phyloP scores from a whole-genome alignment of 2,797 vertebrate genomes.

The Scolopax bukidnonensis region DNA sequence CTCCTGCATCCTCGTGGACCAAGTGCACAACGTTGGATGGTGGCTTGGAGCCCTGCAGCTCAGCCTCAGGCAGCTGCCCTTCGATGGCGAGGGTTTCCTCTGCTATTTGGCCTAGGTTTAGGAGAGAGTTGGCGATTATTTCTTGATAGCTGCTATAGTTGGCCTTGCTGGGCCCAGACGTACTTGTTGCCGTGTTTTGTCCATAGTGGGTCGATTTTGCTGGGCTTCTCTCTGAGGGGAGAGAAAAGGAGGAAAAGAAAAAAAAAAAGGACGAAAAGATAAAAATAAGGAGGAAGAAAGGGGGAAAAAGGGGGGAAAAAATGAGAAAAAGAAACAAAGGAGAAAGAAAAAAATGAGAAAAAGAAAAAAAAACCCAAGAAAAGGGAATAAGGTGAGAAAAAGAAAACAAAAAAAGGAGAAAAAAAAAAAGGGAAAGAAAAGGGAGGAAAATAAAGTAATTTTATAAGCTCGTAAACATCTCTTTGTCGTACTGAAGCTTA shows the following conservation, averaged over 20 bases:
- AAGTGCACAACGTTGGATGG: constrained; percentile 17
- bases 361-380: too few relatives aligned
- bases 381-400: too few relatives aligned
- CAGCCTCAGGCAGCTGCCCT: constrained; percentile 55
- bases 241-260: background rate
- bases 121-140: constrained; percentile 88
- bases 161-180: constrained; percentile 70
- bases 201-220: constrained; percentile 50
- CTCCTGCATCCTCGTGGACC: constrained; percentile 50
- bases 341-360: too few relatives aligned
- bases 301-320: rapidly evolving
- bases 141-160: constrained; percentile 83
- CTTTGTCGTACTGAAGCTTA: background rate
- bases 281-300: too few relatives aligned
- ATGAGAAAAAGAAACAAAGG: too few relatives aligned
- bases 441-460: background rate
- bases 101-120: constrained; percentile 84
- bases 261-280: too few relatives aligned
- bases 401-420: too few relatives aligned
- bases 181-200: constrained; percentile 45
- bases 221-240: constrained; percentile 64
- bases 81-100: constrained; percentile 77
- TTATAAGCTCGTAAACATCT: background rate
- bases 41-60: constrained; percentile 67
- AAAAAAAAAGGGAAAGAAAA: background rate